Evolutionary conservation across 2,113 vertebrate genomes (phyloP), one percentile per base, ranked within the genome.

Genomic region (Antechinus flavipes): DNA sequence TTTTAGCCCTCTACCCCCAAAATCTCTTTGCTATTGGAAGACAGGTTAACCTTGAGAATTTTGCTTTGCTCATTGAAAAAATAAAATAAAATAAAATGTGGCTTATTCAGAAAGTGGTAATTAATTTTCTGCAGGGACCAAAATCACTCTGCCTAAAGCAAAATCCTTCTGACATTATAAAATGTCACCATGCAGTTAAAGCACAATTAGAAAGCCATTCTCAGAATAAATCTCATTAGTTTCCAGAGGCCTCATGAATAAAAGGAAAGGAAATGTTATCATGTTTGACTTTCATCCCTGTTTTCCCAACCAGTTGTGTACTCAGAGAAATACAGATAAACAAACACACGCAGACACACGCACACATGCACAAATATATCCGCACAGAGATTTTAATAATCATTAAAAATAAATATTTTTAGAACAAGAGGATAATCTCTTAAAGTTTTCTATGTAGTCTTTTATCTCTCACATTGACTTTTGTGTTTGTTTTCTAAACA

Each of bases 131-230:
- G 96, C 96, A 97, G 96, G 97, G 96, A 96, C 96, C 98, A 98
- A 98, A 98, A 98, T 98, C 96, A 98, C 91, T 98, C 98, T 98
- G 97, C 98, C 98, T 98, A 98, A 98, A 98, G 98, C 97, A 98
- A 98, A 99, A 99, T 98, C 97, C 97, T 98, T 98, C 97, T 98
- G 97, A 98, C 98, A 98, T 98, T 98, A 98, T 98, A 98, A 99
- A 99, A 98, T 98, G 98, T 98, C 98, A 98, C 97, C 98, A 96
- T 97, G 96, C 98, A 97, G 98, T 98, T 98, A 98, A 98, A 98
- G 97, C 98, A 99, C 96, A 98, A 98, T 98, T 98, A 98, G 97
- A 98, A 98, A 98, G 98, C 98, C 98, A 99, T 98, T 98, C 98
- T 98, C 96, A 98, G 97, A 98, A 98, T 98, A 98, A 98, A 98